Evolutionary conservation across 1,140 invertebrate genomes (phyloP), one percentile per base, ranked within the genome.

Genomic region (Harlomillsia oculata): DNA sequence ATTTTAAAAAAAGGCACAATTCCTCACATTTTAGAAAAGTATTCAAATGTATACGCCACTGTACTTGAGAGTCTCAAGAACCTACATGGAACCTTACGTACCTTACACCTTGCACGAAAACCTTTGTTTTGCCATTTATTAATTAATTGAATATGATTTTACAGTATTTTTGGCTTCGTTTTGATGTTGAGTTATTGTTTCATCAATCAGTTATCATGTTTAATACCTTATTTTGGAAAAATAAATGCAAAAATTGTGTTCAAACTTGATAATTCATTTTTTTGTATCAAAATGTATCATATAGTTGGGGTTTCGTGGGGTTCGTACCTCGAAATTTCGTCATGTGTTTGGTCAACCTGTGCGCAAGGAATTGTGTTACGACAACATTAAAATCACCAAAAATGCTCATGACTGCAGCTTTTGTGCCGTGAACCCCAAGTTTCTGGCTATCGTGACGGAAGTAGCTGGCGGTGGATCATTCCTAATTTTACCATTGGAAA

Each of bases 401-500:
- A 91, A 87, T 70, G 85, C 87, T 13, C 87, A 90, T 74, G 92
- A 96, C 68, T 89, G 88, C 32, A 84, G 88, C 67, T 93, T 91
- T 71, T 93, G 89, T 70, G 85, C 85, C 3, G 89, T 90, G 37
- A 97, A 96, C 75, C 89, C 91, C 0, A 95, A 95, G 74, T 96
- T 92, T 74, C 76, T 96, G 45, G 92, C 91, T 16, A 53, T 96
- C 52, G 90, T 95, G 32, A 93, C 89, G 2, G 91, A 96, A 74
- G 88, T 92, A 14, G 89, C 89, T 13, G 92, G 92, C 5, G 93
- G 93, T 1, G 90, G 90, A 3, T 85, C 91, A 18, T 97, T 97
- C 72, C 73, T 94, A 0, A 90, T 97, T 3, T 71, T 96, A 59
- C 90, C 90, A 2, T 72, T 96, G 34, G 84, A 88, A 70, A 84